These are phyloP conservation scores for Tiaroga cobitis DNA, from an alignment of 2,797 vertebrate genomes.

Conservation along the genomic window DNA sequence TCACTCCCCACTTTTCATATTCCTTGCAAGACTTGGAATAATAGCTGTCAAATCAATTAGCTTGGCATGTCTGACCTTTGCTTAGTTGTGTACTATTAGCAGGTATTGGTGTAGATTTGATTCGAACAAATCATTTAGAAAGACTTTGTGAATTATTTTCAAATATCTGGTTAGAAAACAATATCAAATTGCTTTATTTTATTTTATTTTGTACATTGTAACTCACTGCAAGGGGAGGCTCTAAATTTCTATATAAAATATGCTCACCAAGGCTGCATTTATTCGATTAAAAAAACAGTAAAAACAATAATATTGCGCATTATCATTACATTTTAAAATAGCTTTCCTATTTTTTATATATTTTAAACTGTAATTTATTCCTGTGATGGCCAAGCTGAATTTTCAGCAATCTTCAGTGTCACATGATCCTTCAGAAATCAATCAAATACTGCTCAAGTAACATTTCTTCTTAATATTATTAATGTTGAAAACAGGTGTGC, in stretches of 20 bases:
- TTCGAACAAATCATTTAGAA: conserved; percentile 9
- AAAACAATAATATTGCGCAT: not conserved
- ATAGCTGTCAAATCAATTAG: conserved; percentile 51
- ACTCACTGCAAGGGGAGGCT: not conserved
- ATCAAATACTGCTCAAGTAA: too few relatives aligned
- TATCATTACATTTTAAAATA: not conserved
- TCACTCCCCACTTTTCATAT: conserved; percentile 45
- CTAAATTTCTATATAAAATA: not conserved
- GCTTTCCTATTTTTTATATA: too few relatives aligned
- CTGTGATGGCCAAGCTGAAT: too few relatives aligned
- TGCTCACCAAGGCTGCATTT: not conserved
- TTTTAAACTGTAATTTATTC: too few relatives aligned
- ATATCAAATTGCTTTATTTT: not conserved
- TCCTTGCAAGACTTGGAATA: conserved; percentile 43
- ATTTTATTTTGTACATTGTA: not conserved
- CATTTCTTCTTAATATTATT: not conserved
- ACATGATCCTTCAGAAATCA: not conserved
- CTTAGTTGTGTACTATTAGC: conserved; percentile 48
- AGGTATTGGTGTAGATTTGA: conserved; percentile 37
- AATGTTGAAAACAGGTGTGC: not conserved
- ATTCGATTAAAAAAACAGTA: not conserved
- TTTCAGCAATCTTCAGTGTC: too few relatives aligned
- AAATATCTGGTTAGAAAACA: not conserved
- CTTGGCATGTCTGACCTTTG: conserved; percentile 57
- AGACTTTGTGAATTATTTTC: not conserved